Conservation (phyloP, 2,797 vertebrate species). For the Darevskia mixta region DNA sequence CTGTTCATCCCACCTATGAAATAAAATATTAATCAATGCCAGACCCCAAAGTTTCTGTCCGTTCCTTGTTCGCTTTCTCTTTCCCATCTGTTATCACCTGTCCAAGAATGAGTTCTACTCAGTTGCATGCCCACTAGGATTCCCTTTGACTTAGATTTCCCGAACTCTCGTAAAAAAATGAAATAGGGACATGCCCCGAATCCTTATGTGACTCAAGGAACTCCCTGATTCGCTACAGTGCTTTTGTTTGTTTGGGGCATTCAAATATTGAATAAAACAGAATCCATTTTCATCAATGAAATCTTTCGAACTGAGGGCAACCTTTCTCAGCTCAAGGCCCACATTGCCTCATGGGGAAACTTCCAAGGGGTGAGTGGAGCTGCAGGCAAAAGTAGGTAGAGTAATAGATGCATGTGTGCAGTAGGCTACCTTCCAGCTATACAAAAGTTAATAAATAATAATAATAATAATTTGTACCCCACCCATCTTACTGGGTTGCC, state of each 20-base stretch:
- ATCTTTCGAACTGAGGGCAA: too few relatives aligned
- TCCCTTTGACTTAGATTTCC: background rate
- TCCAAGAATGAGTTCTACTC: background rate
- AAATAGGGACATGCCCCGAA: background rate
- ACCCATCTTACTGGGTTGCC: too few relatives aligned
- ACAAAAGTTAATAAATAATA: too few relatives aligned
- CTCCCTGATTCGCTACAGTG: background rate
- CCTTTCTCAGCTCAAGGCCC: too few relatives aligned
- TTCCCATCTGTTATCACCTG: background rate
- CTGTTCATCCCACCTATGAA: constrained; percentile 1
- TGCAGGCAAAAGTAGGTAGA: too few relatives aligned
- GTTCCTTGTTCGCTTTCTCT: background rate
- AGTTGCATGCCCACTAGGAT: background rate
- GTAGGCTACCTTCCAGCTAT: too few relatives aligned
- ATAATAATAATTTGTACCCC: too few relatives aligned
- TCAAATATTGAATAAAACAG: background rate
- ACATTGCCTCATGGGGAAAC: too few relatives aligned
- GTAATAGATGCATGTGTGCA: too few relatives aligned
- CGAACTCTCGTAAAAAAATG: background rate
- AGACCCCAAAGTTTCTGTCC: background rate
- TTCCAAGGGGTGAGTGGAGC: too few relatives aligned
- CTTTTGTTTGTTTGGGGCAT: background rate
- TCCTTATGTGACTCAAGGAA: background rate
- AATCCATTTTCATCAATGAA: background rate
- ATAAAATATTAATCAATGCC: constrained; percentile 1